Evolutionary conservation across 2,888 invertebrate genomes (phyloP), one percentile per base, ranked within the genome.

Genomic region (Halictus ligatus): DNA sequence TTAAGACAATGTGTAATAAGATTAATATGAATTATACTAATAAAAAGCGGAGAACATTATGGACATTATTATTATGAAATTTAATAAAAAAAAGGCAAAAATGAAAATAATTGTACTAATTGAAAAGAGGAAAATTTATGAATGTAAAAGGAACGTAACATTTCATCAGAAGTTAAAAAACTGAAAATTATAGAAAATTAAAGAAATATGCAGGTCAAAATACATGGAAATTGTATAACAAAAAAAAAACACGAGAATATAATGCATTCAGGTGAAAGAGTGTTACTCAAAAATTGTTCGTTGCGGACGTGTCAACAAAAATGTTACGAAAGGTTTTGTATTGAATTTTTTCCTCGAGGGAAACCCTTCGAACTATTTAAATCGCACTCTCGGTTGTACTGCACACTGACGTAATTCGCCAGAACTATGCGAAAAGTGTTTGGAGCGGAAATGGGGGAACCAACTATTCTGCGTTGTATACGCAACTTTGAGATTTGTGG

Each of bases 401-500:
- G 67, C 83, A 78, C 73, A 74, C 80, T 54, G 76, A 48, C 77
- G 89, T 85, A 88, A 91, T 89, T 88, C 84, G 84, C 81, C 60
- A 64, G 81, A 90, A 90, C 90, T 90, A 90, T 90, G 90, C 81
- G 77, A 82, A 91, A 91, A 91, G 91, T 90, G 91, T 90, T 88
- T 80, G 78, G 83, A 69, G 86, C 85, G 80, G 83, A 88, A 90
- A 83, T 81, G 75, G 77, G 80, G 76, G 73, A 81, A 81, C 79
- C 82, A 90, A 90, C 90, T 90, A 90, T 90, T 88, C 85, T 82
- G 78, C 79, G 86, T 88, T 86, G 79, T 86, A 85, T 83, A 86
- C 84, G 87, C 88, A 90, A 80, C 89, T 83, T 76, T 48, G 89
- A 89, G 89, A 89, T 89, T 86, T 85, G 83, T 77, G 75, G 83